phyloP scores from a whole-genome alignment of 2,888 invertebrate genomes.

The Ochropleura leucogaster region DNA sequence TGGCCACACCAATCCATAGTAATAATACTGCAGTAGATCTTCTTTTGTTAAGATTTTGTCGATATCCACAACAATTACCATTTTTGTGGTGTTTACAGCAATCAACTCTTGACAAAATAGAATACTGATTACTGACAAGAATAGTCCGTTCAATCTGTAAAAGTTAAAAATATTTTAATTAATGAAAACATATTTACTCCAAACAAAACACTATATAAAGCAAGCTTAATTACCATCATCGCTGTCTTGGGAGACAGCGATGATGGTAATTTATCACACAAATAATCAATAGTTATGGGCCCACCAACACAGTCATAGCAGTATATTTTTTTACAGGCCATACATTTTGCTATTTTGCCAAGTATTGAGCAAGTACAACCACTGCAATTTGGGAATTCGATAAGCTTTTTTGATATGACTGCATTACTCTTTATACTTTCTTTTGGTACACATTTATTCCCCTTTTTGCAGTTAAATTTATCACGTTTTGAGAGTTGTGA shows the following conservation, averaged over 20 bases:
- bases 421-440: slow-evolving; percentile 1
- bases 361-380: background rate
- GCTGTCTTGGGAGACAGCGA: slow-evolving; percentile 6
- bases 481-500: slow-evolving; percentile 8
- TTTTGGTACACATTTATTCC: slow-evolving; percentile 2
- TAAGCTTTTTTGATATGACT: slow-evolving; percentile 1
- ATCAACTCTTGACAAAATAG: too few relatives aligned
- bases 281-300: slow-evolving; percentile 10
- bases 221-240: slow-evolving; percentile 5
- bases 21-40: too few relatives aligned
- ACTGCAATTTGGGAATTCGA: slow-evolving; percentile 1
- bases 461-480: background rate
- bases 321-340: slow-evolving; percentile 1
- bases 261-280: slow-evolving; percentile 11
- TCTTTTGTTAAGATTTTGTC: too few relatives aligned
- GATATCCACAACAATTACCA: too few relatives aligned
- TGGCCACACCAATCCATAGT: too few relatives aligned
- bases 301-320: slow-evolving; percentile 1
- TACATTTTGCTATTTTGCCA: background rate
- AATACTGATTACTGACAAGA: too few relatives aligned
- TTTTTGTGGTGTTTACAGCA: too few relatives aligned
- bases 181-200: slow-evolving; percentile 5
- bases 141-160: too few relatives aligned
- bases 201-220: slow-evolving; percentile 5
- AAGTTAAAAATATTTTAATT: slow-evolving; percentile 8